Base-by-base conservation (phyloP, 1,140 invertebrate genomes). In the Schlechtendalia chinensis region DNA sequence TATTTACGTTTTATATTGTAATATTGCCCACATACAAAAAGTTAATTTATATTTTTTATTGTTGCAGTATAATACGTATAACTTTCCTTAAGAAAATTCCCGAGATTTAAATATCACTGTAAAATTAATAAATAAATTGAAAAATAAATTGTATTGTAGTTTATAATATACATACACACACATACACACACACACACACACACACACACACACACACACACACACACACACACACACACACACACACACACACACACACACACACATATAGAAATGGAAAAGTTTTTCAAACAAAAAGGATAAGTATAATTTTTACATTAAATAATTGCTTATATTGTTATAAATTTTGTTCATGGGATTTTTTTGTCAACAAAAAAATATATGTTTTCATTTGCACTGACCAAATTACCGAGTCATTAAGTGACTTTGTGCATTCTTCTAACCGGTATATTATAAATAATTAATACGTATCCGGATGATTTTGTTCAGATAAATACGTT, bases 391-490 rank as follows among this genome's bases (percentile, higher is more conserved):
- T 65, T 45, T 11, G 4, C 17, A 12, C 10, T 39, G 17, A 45
- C 63, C 32, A 65, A 65, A 65, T 65, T 65, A 39, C 63, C 12
- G 14, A 65, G 63, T 45, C 29, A 65, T 65, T 65, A 65, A 65
- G 63, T 19, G n/a, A 3, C n/a, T 65, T 65, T 32, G 53, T 32
- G 27, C 19, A 11, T 65, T n/a, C 11, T 22, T 22, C 1, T 39
- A 39, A 65, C 19, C 17, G 1, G 63, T 32, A 5, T 39, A 11
- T 39, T n/a, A 39, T 39, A 39, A 39, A 65, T 65, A 65, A 29
- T 29, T 29, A 3, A 11, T 63, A 63, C 5, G 32, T 65, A 39
- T 65, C 27, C 29, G 61, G 27, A 5, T 19, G 11, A 65, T 65
- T n/a, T 39, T 39, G 11, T 65, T 14, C 4, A n/a, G 17, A 39